phyloP scores from a whole-genome alignment of 2,113 vertebrate genomes.

The Tragelaphus strepsiceros region DNA sequence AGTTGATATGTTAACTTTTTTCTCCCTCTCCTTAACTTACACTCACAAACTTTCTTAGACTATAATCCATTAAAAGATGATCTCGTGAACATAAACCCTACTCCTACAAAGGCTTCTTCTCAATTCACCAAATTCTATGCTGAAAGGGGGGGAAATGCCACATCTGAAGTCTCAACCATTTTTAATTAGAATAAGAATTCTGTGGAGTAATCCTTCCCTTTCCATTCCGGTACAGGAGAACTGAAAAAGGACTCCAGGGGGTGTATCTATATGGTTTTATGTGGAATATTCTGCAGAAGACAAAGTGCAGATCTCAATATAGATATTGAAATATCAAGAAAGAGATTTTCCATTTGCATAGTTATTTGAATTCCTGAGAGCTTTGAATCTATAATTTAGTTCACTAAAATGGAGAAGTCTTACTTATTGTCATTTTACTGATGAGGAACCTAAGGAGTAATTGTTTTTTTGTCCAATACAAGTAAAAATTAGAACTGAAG shows the following conservation, averaged over 20 bases:
- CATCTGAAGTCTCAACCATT: not conserved
- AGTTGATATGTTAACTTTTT: not conserved
- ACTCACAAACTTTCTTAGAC: not conserved
- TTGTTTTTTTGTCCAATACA: not conserved
- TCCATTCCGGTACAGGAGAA: not conserved
- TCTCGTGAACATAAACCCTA: conserved; percentile 10
- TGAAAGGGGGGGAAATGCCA: not conserved
- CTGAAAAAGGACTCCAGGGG: not conserved
- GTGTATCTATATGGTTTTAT: not conserved
- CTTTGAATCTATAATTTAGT: not conserved
- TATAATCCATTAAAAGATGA: not conserved
- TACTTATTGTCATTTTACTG: not conserved
- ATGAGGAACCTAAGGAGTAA: not conserved
- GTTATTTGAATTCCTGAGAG: not conserved
- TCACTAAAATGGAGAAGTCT: not conserved
- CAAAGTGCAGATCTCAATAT: not conserved
- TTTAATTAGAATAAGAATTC: not conserved
- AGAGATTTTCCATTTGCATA: not conserved
- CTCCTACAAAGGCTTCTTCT: not conserved
- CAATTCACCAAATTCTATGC: not conserved
- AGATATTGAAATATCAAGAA: not conserved
- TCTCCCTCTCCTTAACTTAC: not conserved
- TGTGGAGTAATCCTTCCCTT: not conserved
- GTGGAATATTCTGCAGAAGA: not conserved
- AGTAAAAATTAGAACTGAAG: not conserved